Base-by-base conservation (phyloP, 2,888 invertebrate genomes). In the Tenthredo amoena region DNA sequence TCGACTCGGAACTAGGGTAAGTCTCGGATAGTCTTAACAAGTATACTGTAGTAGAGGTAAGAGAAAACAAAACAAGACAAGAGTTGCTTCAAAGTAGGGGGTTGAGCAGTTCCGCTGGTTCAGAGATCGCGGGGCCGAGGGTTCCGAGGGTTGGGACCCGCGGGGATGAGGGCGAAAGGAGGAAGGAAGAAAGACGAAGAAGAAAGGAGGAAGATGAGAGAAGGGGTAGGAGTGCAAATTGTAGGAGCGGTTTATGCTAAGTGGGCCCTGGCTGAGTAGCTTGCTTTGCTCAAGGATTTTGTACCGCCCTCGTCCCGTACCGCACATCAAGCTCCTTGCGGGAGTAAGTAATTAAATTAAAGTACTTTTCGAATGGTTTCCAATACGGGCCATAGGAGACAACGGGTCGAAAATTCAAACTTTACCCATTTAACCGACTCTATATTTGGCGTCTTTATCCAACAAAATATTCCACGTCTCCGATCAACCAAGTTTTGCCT, bases 201-300 rank as follows among this genome's bases (percentile, higher is more conserved):
- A 58, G 84, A 31, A 65, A 62, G 40, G 62, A 62, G 40, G 65
- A n/a, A 26, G 71, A 26, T 26, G 47, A 77, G 31, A 58, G 55
- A 40, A 71, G 68, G 83, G 71, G 83, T 43, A n/a, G 85, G 81
- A 50, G 85, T 85, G 85, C 85, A 85, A 85, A 85, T 85, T 85
- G 85, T 82, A 85, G 81, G 85, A 85, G 81, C 85, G 85, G 85
- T 85, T 85, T 85, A 85, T 85, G 85, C 81, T 81, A 85, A 85
- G 81, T 85, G 79, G 71, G 71, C 85, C 81, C 71, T 47, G 68
- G 71, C 74, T 85, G 85, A 85, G 81, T 85, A 79, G 85, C 81
- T 85, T 85, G 85, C 79, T 82, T 85, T 85, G 71, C 81, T 71
- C 79, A 85, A 85, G 79, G 79, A 85, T 85, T 79, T 85, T 71